Conservation (phyloP, 53 echinoderm and acorn worm genomes). For the Henricia sp. region DNA sequence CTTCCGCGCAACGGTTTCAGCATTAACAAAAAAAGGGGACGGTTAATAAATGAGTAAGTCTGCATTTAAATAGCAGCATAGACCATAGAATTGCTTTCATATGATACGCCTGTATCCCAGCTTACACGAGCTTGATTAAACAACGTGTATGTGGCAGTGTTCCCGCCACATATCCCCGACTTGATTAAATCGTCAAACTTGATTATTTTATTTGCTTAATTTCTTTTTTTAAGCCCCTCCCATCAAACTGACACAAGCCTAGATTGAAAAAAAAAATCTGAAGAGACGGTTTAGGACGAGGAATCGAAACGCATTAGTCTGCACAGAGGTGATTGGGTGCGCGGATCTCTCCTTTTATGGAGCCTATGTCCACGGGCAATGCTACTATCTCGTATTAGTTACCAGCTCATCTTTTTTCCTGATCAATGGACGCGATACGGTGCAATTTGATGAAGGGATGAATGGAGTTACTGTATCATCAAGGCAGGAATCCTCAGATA, state of each 20-base stretch:
- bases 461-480: too few relatives aligned
- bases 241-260: background rate
- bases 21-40: too few relatives aligned
- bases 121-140: too few relatives aligned
- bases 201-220: conserved; percentile 17
- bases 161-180: too few relatives aligned
- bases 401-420: conserved; percentile 32
- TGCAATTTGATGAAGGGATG: conserved; percentile 34
- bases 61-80: too few relatives aligned
- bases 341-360: conserved; percentile 14
- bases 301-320: background rate
- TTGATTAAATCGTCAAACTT: background rate
- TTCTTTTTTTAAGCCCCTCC: background rate
- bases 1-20: too few relatives aligned
- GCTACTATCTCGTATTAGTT: conserved; percentile 30
- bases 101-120: too few relatives aligned
- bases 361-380: conserved; percentile 9
- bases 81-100: too few relatives aligned
- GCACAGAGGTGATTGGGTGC: background rate
- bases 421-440: conserved; percentile 44
- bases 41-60: too few relatives aligned
- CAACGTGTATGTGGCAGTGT: too few relatives aligned
- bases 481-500: too few relatives aligned
- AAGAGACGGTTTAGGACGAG: background rate
- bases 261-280: background rate